Evolutionary conservation across 2,888 invertebrate species (phyloP).

Genomic region (Oxystoma pomonae): DNA sequence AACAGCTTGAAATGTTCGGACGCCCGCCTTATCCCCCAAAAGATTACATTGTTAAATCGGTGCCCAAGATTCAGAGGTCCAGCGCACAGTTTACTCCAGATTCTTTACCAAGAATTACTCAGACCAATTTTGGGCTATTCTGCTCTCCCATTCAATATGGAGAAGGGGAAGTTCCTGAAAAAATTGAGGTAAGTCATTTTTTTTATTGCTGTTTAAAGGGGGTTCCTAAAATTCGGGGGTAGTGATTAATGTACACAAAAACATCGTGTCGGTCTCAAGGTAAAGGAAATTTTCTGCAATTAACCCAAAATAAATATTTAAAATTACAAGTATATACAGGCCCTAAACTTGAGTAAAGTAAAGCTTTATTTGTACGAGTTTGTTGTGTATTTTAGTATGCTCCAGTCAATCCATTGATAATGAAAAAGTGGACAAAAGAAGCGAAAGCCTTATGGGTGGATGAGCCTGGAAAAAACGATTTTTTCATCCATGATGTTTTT

Average conservation of each 20-base stretch:
- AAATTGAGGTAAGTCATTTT: constrained; percentile 24
- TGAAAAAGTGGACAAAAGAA: constrained; percentile 50
- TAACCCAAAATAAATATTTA: too few species aligned
- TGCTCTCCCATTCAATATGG: constrained; percentile 48
- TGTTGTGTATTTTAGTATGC: constrained; percentile 11
- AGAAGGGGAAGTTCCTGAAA: constrained; percentile 47
- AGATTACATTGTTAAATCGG: constrained; percentile 39
- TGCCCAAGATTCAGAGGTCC: constrained; percentile 37
- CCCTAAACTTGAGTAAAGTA: too few species aligned
- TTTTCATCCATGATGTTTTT: constrained; percentile 51
- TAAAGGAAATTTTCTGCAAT: too few species aligned
- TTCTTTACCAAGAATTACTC: constrained; percentile 50
- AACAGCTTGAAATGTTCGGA: constrained; percentile 43
- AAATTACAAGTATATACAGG: too few species aligned
- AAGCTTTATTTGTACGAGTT: too few species aligned
- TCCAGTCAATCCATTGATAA: constrained; percentile 32
- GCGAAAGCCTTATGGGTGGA: constrained; percentile 56
- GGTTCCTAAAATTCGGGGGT: too few species aligned
- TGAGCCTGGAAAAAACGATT: constrained; percentile 54
- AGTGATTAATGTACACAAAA: too few species aligned
- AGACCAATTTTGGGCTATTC: constrained; percentile 48
- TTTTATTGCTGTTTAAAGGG: too few species aligned
- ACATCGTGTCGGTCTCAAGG: too few species aligned
- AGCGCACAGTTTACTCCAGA: constrained; percentile 48
- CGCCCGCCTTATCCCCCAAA: constrained; percentile 42